Conservation (phyloP, 2,113 vertebrate genomes). For the Carassius gibelio region DNA sequence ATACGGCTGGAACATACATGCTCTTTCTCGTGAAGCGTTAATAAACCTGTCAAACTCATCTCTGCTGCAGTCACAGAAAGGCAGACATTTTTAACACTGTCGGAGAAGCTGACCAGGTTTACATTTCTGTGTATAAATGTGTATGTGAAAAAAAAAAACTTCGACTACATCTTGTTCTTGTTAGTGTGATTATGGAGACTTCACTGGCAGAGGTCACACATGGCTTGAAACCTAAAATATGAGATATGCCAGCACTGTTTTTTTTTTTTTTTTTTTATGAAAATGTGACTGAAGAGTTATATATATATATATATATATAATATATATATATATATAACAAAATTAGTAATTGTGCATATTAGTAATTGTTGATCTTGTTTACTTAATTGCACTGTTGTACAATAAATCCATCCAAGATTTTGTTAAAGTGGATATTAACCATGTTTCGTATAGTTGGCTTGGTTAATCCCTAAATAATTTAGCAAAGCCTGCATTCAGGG, state of each 20-base stretch:
- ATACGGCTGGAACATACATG: background rate
- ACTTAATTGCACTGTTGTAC: constrained; percentile 9
- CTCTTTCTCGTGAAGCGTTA: constrained; percentile 8
- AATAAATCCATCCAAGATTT: background rate
- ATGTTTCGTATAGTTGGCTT: background rate
- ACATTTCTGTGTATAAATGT: background rate
- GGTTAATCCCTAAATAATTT: background rate
- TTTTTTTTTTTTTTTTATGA: background rate
- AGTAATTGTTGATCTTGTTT: background rate
- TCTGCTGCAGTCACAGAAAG: background rate
- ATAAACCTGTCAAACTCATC: constrained; percentile 27
- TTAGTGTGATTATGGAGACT: background rate
- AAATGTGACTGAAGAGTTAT: background rate
- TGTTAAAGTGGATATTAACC: background rate
- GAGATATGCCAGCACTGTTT: background rate
- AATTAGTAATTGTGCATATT: too few species aligned
- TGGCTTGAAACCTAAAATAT: background rate
- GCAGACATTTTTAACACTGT: background rate
- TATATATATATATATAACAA: too few species aligned
- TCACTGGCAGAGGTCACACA: background rate
- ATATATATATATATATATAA: too few species aligned
- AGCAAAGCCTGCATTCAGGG: background rate
- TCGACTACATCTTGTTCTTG: background rate
- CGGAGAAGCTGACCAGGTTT: background rate
- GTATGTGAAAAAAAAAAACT: background rate